These are phyloP conservation scores for Dufourea novaeangliae DNA, from an alignment of 1,140 invertebrate species.

Conservation along the genomic window DNA sequence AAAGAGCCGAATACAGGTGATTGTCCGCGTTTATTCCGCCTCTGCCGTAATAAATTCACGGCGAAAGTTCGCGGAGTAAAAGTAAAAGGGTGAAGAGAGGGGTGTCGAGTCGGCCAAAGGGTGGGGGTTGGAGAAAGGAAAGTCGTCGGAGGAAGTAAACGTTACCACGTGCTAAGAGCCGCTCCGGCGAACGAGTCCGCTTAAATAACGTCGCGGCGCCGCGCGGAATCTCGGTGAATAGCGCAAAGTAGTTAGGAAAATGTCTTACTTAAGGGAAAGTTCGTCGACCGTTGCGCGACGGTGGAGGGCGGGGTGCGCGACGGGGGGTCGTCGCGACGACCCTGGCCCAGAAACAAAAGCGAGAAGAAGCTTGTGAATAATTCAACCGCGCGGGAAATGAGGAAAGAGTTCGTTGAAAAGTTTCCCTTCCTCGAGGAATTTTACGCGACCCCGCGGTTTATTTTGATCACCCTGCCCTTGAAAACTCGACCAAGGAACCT, in stretches of 20 bases:
- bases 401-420: slow-evolving; percentile 80
- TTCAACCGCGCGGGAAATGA: slow-evolving; percentile 80
- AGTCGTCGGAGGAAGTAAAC: slow-evolving; percentile 11
- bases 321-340: slow-evolving; percentile 74
- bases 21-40: no score
- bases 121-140: background rate
- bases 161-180: slow-evolving; percentile 45
- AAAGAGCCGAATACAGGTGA: no score
- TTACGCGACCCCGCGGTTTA: slow-evolving; percentile 69
- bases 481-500: slow-evolving; percentile 32
- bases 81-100: slow-evolving; percentile 32
- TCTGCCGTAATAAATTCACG: slow-evolving; percentile 33
- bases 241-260: slow-evolving; percentile 69
- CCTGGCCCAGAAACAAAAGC: slow-evolving; percentile 82
- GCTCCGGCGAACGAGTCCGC: slow-evolving; percentile 31
- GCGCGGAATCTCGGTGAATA: slow-evolving; percentile 48
- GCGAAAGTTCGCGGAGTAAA: slow-evolving; percentile 25
- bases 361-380: slow-evolving; percentile 81
- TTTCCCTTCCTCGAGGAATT: slow-evolving; percentile 78
- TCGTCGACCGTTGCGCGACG: slow-evolving; percentile 57
- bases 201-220: slow-evolving; percentile 50
- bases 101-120: no score
- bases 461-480: slow-evolving; percentile 56
- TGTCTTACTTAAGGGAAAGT: slow-evolving; percentile 70
- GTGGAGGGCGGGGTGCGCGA: background rate